Percentiles rank a stretch among this genome's conserved stretches.
phyloP scores from a whole-genome alignment of 2,888 invertebrate genomes.

The Tenthredo distinguenda region DNA sequence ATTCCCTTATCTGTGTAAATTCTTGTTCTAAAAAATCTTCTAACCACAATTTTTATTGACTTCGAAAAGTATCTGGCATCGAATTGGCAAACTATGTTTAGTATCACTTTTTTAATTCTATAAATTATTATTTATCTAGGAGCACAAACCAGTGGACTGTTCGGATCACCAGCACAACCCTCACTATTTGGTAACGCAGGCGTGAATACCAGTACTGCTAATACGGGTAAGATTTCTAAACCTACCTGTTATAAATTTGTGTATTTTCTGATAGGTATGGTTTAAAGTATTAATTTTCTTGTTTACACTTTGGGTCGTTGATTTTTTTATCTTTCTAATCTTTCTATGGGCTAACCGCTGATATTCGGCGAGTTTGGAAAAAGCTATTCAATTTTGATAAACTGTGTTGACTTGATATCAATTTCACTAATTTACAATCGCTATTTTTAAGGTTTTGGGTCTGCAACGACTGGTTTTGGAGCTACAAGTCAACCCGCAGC shows the following conservation, averaged over 20 bases:
- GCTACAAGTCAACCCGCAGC: conserved; percentile 81
- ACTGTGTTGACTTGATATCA: background rate
- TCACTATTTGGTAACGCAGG: conserved; percentile 79
- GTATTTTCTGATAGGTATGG: background rate
- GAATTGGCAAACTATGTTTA: background rate
- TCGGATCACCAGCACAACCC: conserved; percentile 77
- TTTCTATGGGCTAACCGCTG: background rate
- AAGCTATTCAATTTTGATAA: background rate
- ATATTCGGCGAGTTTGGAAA: background rate
- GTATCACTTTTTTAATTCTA: conserved; percentile 24
- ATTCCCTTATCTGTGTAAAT: background rate
- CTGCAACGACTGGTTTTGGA: conserved; percentile 79
- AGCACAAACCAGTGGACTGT: conserved; percentile 77
- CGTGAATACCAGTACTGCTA: conserved; percentile 74
- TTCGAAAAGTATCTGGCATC: background rate
- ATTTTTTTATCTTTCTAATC: conserved; percentile 36
- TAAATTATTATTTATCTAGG: conserved; percentile 10
- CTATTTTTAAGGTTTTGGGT: conserved; percentile 79
- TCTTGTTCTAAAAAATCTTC: background rate
- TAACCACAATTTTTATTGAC: background rate
- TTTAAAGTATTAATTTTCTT: background rate
- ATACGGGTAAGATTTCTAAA: conserved; percentile 71
- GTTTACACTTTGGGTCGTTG: conserved; percentile 14
- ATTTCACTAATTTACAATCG: background rate
- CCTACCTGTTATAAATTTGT: background rate